Conservation (phyloP, 2,888 invertebrate species). For the Oconnorella tubifera region DNA sequence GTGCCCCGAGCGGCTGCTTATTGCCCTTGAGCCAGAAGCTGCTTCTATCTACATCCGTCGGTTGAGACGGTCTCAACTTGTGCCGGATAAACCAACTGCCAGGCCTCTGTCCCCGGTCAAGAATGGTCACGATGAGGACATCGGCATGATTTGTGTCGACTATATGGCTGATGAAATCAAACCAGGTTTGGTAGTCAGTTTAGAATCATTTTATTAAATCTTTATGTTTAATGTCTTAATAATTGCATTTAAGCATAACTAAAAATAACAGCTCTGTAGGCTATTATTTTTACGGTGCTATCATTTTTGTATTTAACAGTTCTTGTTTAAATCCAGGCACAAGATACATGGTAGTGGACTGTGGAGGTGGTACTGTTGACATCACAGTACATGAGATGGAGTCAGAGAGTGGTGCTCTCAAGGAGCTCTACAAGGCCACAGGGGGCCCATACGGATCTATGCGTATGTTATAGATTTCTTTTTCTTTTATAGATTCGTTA, state of each 20-base stretch:
- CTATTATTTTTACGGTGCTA: no score
- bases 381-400: slow-evolving; percentile 62
- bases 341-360: slow-evolving; percentile 62
- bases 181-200: slow-evolving; percentile 14
- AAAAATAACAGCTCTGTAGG: no score
- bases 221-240: no score
- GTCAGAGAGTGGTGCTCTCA: slow-evolving; percentile 48
- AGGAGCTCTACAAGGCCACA: slow-evolving; percentile 61
- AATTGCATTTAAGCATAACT: no score
- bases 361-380: slow-evolving; percentile 62
- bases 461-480: slow-evolving; percentile 38
- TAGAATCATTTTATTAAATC: no score
- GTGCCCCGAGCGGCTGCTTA: slow-evolving; percentile 58
- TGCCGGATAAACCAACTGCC: slow-evolving; percentile 12
- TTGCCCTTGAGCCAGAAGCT: slow-evolving; percentile 62
- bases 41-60: slow-evolving; percentile 61
- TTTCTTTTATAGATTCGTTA: no score
- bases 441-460: slow-evolving; percentile 58
- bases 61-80: slow-evolving; percentile 56
- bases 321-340: slow-evolving; percentile 50
- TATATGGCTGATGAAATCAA: slow-evolving; percentile 11
- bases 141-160: neutral
- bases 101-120: neutral
- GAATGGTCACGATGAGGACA: neutral
- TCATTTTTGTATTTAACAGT: no score